Percentiles rank a stretch among this genome's conserved stretches.
These are phyloP conservation scores for Oscheius myriophilus DNA, from an alignment of 2,888 invertebrate species.

Conservation along the genomic window DNA sequence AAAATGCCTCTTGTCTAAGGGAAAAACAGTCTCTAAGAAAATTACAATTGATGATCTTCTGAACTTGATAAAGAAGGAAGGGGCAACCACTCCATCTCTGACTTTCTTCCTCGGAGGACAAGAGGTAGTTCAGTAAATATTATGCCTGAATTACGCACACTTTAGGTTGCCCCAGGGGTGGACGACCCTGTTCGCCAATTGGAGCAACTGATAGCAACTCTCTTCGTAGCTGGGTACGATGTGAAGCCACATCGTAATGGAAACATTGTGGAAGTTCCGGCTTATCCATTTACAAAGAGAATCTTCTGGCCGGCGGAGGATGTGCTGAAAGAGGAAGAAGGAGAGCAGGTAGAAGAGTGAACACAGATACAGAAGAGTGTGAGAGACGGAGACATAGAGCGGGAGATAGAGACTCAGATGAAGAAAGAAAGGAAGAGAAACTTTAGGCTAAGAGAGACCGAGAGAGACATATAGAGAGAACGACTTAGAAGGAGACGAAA, in stretches of 20 bases:
- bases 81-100: neutral
- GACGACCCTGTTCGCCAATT: conserved; percentile 35
- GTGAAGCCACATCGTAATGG: conserved; percentile 35
- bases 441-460: no score
- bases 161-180: conserved; percentile 8
- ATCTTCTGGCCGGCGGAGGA: conserved; percentile 47
- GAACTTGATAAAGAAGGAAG: conserved; percentile 11
- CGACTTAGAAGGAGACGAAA: no score
- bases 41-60: conserved; percentile 30
- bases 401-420: no score
- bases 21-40: conserved; percentile 29
- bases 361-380: no score
- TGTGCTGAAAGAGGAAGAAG: neutral
- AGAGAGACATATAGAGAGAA: no score
- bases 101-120: conserved; percentile 1
- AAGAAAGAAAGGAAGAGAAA: no score
- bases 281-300: conserved; percentile 49
- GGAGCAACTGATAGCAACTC: conserved; percentile 38
- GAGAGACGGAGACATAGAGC: no score
- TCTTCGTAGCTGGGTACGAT: conserved; percentile 45
- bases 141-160: neutral
- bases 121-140: neutral
- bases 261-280: conserved; percentile 42
- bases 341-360: no score
- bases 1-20: conserved; percentile 26